These are phyloP conservation scores for Rhinogobio ventralis DNA, from an alignment of 2,797 vertebrate species.

Conservation along the genomic window DNA sequence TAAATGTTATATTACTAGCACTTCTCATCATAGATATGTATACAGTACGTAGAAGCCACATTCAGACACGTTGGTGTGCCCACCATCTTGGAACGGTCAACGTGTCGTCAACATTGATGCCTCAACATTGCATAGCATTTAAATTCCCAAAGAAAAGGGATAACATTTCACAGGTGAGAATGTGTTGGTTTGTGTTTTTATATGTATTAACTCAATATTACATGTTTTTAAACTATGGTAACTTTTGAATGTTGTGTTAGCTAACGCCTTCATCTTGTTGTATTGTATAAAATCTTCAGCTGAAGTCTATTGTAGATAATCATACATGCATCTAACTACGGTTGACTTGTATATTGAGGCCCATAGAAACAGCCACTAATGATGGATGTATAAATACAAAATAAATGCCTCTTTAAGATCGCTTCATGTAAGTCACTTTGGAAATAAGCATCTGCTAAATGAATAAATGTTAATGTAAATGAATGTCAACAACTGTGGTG, in stretches of 20 bases:
- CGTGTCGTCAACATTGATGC: neutral
- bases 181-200: neutral
- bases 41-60: no score
- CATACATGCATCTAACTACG: neutral
- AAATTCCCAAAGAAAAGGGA: neutral
- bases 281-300: neutral
- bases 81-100: no score
- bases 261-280: neutral
- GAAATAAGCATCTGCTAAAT: neutral
- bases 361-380: no score
- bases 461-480: neutral
- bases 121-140: neutral
- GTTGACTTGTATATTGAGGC: no score
- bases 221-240: neutral
- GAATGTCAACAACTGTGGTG: constrained; percentile 2
- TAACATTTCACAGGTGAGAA: neutral
- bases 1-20: no score
- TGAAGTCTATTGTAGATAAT: neutral
- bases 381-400: neutral
- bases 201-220: neutral
- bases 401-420: neutral
- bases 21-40: neutral
- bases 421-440: neutral
- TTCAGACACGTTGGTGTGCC: no score
- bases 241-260: neutral